Evolutionary conservation across 2,888 invertebrate species (phyloP).

Genomic region (Acholoe squamosa): DNA sequence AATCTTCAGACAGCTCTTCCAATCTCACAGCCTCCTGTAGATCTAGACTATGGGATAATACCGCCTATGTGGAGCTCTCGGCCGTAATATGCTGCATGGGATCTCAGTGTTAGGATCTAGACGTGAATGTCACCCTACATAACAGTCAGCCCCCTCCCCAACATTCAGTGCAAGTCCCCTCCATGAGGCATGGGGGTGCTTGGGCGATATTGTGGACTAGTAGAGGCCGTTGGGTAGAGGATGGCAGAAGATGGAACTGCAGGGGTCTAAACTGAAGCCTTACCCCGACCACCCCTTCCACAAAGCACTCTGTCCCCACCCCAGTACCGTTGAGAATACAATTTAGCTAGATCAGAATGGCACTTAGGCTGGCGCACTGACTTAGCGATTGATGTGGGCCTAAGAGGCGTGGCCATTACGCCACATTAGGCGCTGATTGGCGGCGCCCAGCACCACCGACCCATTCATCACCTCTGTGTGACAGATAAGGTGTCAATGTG

Average conservation of each 20-base stretch:
- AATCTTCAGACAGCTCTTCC: too few species aligned
- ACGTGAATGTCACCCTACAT: too few species aligned
- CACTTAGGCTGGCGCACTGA: conserved; percentile 49
- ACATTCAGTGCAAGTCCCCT: background rate
- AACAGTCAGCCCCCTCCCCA: too few species aligned
- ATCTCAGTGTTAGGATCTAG: too few species aligned
- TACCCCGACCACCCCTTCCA: too few species aligned
- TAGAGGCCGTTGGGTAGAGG: background rate
- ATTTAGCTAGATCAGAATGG: conserved; percentile 48
- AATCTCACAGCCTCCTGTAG: too few species aligned
- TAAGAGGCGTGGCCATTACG: conserved; percentile 56
- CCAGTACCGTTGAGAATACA: conserved; percentile 30
- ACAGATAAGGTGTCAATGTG: conserved; percentile 50
- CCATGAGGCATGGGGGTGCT: background rate
- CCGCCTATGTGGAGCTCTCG: too few species aligned
- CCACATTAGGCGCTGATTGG: conserved; percentile 53
- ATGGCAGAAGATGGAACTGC: too few species aligned
- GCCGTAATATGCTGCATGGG: too few species aligned
- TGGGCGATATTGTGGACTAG: background rate
- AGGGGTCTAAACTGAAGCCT: too few species aligned
- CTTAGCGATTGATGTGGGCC: conserved; percentile 39
- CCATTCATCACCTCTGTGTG: conserved; percentile 31
- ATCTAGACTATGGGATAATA: too few species aligned
- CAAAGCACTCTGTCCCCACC: background rate
- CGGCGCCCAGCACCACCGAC: background rate